Conservation (phyloP, 2,113 vertebrate species). For the Galemys pyrenaicus region DNA sequence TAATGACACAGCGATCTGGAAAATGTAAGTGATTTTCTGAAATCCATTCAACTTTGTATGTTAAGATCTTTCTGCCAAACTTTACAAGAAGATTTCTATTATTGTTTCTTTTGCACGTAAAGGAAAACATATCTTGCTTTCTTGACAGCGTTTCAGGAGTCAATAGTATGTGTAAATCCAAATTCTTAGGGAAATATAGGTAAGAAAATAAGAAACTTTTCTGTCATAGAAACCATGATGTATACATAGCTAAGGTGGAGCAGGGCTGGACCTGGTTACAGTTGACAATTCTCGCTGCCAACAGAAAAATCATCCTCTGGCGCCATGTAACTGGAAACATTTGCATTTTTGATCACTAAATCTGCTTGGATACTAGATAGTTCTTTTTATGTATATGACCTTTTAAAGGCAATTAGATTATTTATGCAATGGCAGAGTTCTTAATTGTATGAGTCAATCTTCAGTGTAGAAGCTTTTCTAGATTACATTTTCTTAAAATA, state of each 20-base stretch:
- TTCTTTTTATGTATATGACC: conserved; percentile 2
- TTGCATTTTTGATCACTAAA: conserved; percentile 40
- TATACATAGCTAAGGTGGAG: fast-evolving
- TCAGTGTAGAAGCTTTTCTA: conserved; percentile 60
- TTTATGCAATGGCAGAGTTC: conserved; percentile 52
- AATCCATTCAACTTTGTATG: not conserved
- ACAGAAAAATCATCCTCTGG: not conserved
- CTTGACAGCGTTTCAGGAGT: not conserved
- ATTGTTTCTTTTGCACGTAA: conserved; percentile 15
- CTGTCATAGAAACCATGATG: not conserved
- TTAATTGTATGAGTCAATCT: conserved; percentile 51
- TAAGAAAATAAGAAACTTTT: not conserved
- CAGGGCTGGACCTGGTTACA: not conserved
- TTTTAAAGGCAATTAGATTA: conserved; percentile 54
- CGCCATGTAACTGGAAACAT: not conserved
- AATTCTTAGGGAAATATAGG: not conserved
- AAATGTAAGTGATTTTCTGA: conserved; percentile 20
- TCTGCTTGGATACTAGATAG: not conserved
- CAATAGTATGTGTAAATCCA: not conserved
- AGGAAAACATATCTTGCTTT: not conserved
- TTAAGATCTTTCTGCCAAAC: not conserved
- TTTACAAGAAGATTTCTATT: conserved; percentile 14
- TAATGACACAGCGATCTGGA: not conserved
- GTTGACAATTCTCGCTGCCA: not conserved
- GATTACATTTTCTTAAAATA: conserved; percentile 50